Conservation (phyloP, 2,888 invertebrate genomes). For the Caenorhabditis panamensis region DNA sequence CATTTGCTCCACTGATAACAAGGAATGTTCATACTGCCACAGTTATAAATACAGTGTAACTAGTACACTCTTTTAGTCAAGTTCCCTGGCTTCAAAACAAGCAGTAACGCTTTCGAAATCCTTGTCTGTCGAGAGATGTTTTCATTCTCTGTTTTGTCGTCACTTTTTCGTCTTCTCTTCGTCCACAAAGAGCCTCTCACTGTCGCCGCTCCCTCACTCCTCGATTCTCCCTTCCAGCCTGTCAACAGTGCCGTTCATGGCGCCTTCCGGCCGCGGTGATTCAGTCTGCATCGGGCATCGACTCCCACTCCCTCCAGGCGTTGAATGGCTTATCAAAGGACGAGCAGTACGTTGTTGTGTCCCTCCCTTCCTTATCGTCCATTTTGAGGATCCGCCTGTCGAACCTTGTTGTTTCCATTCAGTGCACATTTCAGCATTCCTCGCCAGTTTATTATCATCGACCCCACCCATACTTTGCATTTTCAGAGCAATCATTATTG, state of each 20-base stretch:
- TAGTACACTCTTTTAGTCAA: no score
- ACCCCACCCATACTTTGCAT: conserved; percentile 55
- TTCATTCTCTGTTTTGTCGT: no score
- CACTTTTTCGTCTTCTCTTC: no score
- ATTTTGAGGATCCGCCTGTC: neutral
- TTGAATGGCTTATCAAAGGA: conserved; percentile 26
- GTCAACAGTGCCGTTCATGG: neutral
- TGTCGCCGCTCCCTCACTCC: neutral
- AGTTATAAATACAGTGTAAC: no score
- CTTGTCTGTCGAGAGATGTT: no score
- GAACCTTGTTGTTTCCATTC: conserved; percentile 20
- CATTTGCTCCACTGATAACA: no score
- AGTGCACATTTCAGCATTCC: conserved; percentile 22
- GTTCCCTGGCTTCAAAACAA: no score
- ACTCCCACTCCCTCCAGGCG: neutral
- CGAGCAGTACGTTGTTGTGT: conserved; percentile 7
- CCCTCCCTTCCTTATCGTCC: neutral
- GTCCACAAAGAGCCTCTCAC: no score
- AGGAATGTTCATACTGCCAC: no score
- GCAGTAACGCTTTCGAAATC: no score
- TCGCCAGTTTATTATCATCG: conserved; percentile 41
- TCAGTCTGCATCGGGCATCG: conserved; percentile 29
- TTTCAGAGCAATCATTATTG: conserved; percentile 62
- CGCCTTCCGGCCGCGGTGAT: conserved; percentile 14
- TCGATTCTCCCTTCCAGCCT: neutral